Percentiles rank a stretch among this genome's conserved stretches.
phyloP scores from a whole-genome alignment of 92 coral and sea anemone genomes.

The Epizoanthus ramosus region DNA sequence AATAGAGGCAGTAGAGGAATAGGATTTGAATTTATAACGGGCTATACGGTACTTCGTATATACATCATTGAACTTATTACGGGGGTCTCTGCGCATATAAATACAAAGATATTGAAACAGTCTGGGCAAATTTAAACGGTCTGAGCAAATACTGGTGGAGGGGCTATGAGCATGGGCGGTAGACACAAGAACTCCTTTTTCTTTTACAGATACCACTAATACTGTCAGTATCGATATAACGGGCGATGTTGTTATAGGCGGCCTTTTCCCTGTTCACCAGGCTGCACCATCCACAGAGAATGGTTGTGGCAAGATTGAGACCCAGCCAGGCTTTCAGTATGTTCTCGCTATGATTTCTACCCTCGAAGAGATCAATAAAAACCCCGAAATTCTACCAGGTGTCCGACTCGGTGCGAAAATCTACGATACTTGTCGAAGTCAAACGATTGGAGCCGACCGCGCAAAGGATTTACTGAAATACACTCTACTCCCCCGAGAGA shows the following conservation, averaged over 20 bases:
- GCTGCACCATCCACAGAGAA: constrained; percentile 35
- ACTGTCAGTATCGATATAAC: constrained; percentile 3
- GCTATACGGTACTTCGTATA: too few species aligned
- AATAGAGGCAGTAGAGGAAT: too few species aligned
- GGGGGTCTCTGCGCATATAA: too few species aligned
- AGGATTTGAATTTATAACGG: too few species aligned
- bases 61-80: too few species aligned
- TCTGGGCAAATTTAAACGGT: too few species aligned
- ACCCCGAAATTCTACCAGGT: constrained; percentile 47
- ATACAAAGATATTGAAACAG: too few species aligned
- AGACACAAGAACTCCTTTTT: too few species aligned
- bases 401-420: constrained; percentile 51
- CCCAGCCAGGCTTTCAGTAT: constrained; percentile 44
- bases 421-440: constrained; percentile 65
- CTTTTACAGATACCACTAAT: not conserved
- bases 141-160: too few species aligned
- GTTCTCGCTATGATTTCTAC: constrained; percentile 57
- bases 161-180: too few species aligned
- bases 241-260: constrained; percentile 52
- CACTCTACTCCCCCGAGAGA: constrained; percentile 43
- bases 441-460: constrained; percentile 57
- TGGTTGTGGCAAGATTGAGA: constrained; percentile 46
- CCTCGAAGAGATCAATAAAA: constrained; percentile 47
- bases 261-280: constrained; percentile 48
- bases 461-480: constrained; percentile 40